Base-by-base conservation (phyloP, 2,888 invertebrate genomes). In the Cordilura impudica region DNA sequence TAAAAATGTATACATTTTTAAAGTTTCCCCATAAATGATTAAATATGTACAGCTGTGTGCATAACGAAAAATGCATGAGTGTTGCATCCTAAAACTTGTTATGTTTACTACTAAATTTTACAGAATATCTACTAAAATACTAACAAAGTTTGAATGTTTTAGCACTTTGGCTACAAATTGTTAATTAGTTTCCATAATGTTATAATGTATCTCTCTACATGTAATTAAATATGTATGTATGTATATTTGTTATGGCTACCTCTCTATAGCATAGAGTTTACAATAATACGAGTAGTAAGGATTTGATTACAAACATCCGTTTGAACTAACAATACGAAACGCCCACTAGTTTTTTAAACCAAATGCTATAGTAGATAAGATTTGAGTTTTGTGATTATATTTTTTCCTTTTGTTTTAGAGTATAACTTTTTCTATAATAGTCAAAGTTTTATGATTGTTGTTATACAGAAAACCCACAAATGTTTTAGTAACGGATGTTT, bases 171-270 rank as follows among this genome's bases (percentile, higher is more conserved):
- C 80, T 80, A 81, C 81, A 76, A 71, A 82, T 81, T 83, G 82
- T 83, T 84, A 85, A 85, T 84, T 84, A 85, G 81, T 74, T 83
- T 80, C 77, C 73, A 69, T 61, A 78, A 78, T 39, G 70, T 71
- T 71, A 45, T 49, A 43, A n/a, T 54, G 16, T 29, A 7, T 47
- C 72, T 63, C 43, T 66, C 19, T 49, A 31, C 1, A 45, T 54
- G n/a, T n/a, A n/a, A n/a, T n/a, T n/a, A n/a, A n/a, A n/a, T 47
- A 47, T 61, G 14, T 60, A 29, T 45, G n/a, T 63, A 21, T 43
- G 53, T 51, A 19, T 21, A 47, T 39, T 49, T 43, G 35, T 75
- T 19, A 10, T 6, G 10, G 16, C 70, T 39, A n/a, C 2, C 6
- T 23, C n/a, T 2, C 31, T 8, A 31, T 31, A 8, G 5, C 6